These are phyloP conservation scores for Sipunculus nudus DNA, from an alignment of 2,888 invertebrate genomes.

Conservation along the genomic window DNA sequence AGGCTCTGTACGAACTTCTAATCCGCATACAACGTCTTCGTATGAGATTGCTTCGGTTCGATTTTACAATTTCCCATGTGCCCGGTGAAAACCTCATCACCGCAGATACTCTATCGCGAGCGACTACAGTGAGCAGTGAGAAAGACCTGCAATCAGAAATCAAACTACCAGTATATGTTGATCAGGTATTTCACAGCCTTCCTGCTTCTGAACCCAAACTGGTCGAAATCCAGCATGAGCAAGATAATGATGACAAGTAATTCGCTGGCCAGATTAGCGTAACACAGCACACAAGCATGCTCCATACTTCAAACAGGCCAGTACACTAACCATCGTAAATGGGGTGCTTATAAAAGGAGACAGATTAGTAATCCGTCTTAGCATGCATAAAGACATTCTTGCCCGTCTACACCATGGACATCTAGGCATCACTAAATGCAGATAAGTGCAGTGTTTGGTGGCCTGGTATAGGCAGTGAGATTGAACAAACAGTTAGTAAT, in stretches of 20 bases:
- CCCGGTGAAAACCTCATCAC: not conserved
- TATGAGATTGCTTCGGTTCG: not conserved
- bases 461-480: not conserved
- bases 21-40: not conserved
- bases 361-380: not conserved
- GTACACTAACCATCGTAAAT: not conserved
- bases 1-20: not conserved
- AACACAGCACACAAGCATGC: too few relatives aligned
- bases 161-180: not conserved
- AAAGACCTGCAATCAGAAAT: not conserved
- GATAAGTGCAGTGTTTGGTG: not conserved
- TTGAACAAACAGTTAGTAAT: not conserved
- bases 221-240: not conserved
- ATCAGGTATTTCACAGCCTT: not conserved
- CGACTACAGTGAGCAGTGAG: not conserved
- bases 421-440: not conserved
- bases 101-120: not conserved
- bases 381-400: not conserved
- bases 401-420: not conserved
- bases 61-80: not conserved
- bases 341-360: not conserved
- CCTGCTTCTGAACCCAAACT: not conserved
- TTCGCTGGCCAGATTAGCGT: too few relatives aligned
- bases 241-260: too few relatives aligned
- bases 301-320: too few relatives aligned